A percentile compares a stretch with the other conserved stretches of the same genome.
phyloP scores from a whole-genome alignment of 2,888 invertebrate genomes.

The Frankliniella intonsa region DNA sequence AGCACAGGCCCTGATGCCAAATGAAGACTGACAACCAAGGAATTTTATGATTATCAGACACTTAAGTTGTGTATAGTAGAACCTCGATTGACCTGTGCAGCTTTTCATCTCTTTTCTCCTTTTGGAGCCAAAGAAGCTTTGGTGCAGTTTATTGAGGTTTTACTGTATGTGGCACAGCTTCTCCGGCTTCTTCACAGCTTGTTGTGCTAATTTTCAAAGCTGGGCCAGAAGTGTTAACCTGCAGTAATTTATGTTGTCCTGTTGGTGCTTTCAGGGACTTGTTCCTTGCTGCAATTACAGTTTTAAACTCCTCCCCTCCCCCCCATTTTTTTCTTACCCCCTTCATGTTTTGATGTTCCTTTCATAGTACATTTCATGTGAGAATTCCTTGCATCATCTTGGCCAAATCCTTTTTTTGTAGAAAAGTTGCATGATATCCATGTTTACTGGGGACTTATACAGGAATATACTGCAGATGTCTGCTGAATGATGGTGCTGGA shows the following conservation, averaged over 20 bases:
- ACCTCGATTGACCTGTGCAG: too few species aligned
- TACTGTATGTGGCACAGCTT: constrained; percentile 13
- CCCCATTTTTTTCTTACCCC: not conserved
- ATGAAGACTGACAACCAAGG: not conserved
- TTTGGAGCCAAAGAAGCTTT: too few species aligned
- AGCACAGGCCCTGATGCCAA: constrained; percentile 20
- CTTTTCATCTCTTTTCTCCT: too few species aligned
- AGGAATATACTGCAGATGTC: constrained; percentile 19
- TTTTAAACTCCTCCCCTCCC: not conserved
- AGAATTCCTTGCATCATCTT: constrained; percentile 23
- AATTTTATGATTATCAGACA: not conserved
- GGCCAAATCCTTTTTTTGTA: not conserved
- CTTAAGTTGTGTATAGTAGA: not conserved
- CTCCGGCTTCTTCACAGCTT: not conserved
- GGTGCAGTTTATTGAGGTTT: too few species aligned
- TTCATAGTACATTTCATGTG: constrained; percentile 12
- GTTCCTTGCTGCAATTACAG: constrained; percentile 22
- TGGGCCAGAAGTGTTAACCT: constrained; percentile 22
- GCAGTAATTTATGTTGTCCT: constrained; percentile 18
- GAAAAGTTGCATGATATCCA: constrained; percentile 4
- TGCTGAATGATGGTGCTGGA: constrained; percentile 17
- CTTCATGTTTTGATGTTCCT: not conserved
- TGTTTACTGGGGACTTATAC: constrained; percentile 19
- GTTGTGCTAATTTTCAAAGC: constrained; percentile 7
- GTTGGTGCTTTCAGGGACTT: constrained; percentile 20